Evolutionary conservation across 2,797 vertebrate species (phyloP).

Genomic region (Melanotaenia parkinsoni): DNA sequence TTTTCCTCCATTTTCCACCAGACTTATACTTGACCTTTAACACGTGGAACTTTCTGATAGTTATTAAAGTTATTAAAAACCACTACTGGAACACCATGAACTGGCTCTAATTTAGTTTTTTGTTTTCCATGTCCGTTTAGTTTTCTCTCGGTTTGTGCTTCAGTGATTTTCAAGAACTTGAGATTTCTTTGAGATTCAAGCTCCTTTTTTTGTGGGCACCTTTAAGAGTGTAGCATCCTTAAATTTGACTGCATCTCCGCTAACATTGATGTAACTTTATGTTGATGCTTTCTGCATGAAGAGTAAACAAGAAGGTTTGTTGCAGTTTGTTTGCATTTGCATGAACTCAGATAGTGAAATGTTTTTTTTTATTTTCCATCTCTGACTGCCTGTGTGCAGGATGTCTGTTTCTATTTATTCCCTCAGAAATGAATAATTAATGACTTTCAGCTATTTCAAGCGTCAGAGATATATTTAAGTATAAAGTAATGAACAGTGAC

Average conservation of each 20-base stretch:
- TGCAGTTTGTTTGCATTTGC: constrained; percentile 28
- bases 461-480: constrained; percentile 55
- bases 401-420: constrained; percentile 61
- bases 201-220: constrained; percentile 48
- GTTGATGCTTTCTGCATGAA: constrained; percentile 35
- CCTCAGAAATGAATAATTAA: constrained; percentile 50
- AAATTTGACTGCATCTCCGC: constrained; percentile 43
- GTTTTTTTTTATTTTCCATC: constrained; percentile 17
- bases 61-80: not conserved
- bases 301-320: constrained; percentile 37
- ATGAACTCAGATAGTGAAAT: constrained; percentile 41
- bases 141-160: constrained; percentile 24
- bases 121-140: constrained; percentile 2
- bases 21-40: constrained; percentile 30
- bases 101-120: not conserved
- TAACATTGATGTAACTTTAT: constrained; percentile 37
- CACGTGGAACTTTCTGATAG: constrained; percentile 18
- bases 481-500: constrained; percentile 66
- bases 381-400: constrained; percentile 50
- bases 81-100: not conserved
- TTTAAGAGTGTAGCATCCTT: constrained; percentile 23
- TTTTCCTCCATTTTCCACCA: constrained; percentile 26
- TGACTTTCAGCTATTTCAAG: constrained; percentile 33
- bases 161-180: constrained; percentile 35
- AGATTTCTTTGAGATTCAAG: constrained; percentile 28